Conservation (phyloP, 2,888 invertebrate species). For the Latrodectus elegans region DNA sequence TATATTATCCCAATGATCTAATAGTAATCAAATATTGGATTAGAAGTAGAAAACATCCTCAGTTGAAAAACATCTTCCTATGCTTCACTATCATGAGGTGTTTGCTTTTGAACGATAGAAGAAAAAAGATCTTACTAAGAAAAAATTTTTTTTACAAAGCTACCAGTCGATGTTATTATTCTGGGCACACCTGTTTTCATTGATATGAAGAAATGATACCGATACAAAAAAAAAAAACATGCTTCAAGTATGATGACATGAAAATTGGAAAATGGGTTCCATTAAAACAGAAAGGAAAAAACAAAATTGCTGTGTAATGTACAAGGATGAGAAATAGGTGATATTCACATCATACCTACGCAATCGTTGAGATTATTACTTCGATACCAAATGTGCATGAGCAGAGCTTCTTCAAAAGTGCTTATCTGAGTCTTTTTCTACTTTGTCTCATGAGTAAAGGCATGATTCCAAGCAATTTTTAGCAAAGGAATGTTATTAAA, state of each 20-base stretch:
- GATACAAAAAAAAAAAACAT: neutral
- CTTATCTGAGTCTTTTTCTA: neutral
- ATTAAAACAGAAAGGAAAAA: neutral
- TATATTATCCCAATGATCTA: too few relatives aligned
- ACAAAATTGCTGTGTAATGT: neutral
- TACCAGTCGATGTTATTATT: neutral
- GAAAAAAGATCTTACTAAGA: too few relatives aligned
- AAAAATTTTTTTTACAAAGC: neutral
- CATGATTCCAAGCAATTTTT: too few relatives aligned
- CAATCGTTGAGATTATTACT: neutral
- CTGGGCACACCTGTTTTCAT: neutral
- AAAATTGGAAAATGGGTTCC: neutral
- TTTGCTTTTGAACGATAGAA: too few relatives aligned
- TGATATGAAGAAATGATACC: neutral
- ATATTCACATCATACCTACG: neutral
- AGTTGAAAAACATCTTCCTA: too few relatives aligned
- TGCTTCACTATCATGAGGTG: too few relatives aligned
- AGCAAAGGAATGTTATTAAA: too few relatives aligned
- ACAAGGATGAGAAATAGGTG: neutral
- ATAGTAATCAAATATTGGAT: too few relatives aligned
- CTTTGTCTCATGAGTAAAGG: too few relatives aligned
- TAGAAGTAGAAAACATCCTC: too few relatives aligned
- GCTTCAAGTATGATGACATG: neutral
- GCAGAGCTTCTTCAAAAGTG: neutral
- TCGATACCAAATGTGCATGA: neutral